phyloP scores from a whole-genome alignment of 2,888 invertebrate genomes.

The Parnassius apollo region DNA sequence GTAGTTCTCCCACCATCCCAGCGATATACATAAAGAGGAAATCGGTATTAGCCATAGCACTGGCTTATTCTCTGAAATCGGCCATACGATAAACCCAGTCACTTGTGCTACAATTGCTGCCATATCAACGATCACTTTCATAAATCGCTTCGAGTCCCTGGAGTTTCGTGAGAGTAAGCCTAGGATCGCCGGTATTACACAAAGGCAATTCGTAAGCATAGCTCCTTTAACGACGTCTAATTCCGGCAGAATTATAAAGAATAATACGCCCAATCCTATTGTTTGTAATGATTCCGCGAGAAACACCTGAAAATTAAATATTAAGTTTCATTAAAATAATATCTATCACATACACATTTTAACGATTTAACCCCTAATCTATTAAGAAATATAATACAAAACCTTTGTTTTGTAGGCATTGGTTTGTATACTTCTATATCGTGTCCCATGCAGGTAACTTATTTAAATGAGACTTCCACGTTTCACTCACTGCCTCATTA shows the following conservation, averaged over 20 bases:
- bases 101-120: constrained; percentile 93
- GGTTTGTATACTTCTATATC: too few species aligned
- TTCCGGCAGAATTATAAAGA: constrained; percentile 94
- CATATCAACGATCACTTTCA: constrained; percentile 91
- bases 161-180: constrained; percentile 91
- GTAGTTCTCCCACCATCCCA: constrained; percentile 99
- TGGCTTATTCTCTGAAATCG: constrained; percentile 88
- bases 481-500: too few species aligned
- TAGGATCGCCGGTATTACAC: constrained; percentile 91
- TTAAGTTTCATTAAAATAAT: not conserved
- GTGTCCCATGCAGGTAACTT: too few species aligned
- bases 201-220: constrained; percentile 97
- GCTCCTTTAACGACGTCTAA: constrained; percentile 96
- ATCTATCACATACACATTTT: too few species aligned
- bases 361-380: too few species aligned
- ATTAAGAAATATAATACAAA: too few species aligned
- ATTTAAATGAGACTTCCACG: too few species aligned
- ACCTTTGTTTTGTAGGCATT: too few species aligned
- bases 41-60: constrained; percentile 93
- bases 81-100: constrained; percentile 95
- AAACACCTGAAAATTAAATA: constrained; percentile 80
- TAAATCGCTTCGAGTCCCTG: constrained; percentile 88
- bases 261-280: constrained; percentile 91
- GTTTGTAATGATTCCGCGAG: constrained; percentile 94
- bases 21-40: constrained; percentile 91